These are phyloP conservation scores for Calephelis virginiensis DNA, from an alignment of 1,140 invertebrate genomes.

Conservation along the genomic window DNA sequence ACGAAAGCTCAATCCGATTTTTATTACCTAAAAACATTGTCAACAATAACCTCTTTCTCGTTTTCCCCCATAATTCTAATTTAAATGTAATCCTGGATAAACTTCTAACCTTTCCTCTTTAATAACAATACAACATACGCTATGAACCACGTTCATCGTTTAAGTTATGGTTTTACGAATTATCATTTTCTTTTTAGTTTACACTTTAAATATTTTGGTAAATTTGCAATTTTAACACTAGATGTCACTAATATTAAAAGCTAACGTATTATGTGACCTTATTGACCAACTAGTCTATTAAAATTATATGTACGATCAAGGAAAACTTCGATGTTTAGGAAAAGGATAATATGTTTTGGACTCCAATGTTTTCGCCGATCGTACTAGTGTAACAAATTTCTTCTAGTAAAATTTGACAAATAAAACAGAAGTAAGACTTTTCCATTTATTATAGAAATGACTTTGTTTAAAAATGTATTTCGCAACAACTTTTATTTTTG, in stretches of 20 bases:
- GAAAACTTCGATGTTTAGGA: slow-evolving; percentile 16
- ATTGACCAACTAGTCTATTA: slow-evolving; percentile 45
- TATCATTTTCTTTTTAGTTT: slow-evolving; percentile 50
- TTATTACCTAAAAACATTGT: slow-evolving; percentile 75
- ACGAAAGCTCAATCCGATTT: slow-evolving; percentile 73
- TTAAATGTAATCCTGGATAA: slow-evolving; percentile 67
- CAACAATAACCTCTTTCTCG: slow-evolving; percentile 72
- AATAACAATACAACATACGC: slow-evolving; percentile 73
- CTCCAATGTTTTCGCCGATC: slow-evolving; percentile 23
- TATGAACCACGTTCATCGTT: slow-evolving; percentile 63
- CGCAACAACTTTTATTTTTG: slow-evolving; percentile 35
- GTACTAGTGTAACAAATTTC: slow-evolving; percentile 26
- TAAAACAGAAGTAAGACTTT: slow-evolving; percentile 24
- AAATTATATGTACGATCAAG: slow-evolving; percentile 28
- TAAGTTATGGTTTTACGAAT: slow-evolving; percentile 34
- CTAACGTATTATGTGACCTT: slow-evolving; percentile 53
- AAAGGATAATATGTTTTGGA: slow-evolving; percentile 7
- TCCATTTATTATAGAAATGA: slow-evolving; percentile 39
- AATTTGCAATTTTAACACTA: slow-evolving; percentile 76
- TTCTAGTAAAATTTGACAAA: slow-evolving; percentile 23
- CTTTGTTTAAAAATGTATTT: slow-evolving; percentile 36
- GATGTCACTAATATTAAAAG: slow-evolving; percentile 78
- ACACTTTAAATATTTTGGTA: slow-evolving; percentile 57
- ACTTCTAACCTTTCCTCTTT: slow-evolving; percentile 71
- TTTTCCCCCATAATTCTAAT: slow-evolving; percentile 68